phyloP scores from a whole-genome alignment of 2,113 vertebrate species.

The Eleginops maclovinus region DNA sequence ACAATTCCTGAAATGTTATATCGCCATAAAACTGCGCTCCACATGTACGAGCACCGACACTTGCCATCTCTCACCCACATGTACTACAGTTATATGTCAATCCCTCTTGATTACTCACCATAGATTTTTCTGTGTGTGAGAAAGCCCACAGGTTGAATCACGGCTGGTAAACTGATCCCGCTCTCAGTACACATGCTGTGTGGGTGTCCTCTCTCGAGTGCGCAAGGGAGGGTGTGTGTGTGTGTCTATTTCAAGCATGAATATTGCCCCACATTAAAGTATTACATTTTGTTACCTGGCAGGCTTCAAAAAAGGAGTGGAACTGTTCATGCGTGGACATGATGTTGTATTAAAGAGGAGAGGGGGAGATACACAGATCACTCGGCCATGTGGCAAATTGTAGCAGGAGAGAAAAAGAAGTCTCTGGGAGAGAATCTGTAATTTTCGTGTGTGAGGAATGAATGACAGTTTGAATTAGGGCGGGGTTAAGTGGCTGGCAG shows the following conservation, averaged over 20 bases:
- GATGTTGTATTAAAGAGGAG: constrained; percentile 18
- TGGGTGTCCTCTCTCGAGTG: constrained; percentile 73
- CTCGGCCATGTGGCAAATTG: constrained; percentile 42
- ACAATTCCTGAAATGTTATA: not conserved
- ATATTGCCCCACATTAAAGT: constrained; percentile 17
- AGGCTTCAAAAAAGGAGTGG: constrained; percentile 18
- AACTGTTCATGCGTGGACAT: constrained; percentile 33
- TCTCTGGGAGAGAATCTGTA: constrained; percentile 25
- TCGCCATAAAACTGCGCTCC: not conserved
- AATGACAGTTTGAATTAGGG: constrained; percentile 58
- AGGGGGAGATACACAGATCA: not conserved
- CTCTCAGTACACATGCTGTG: constrained; percentile 76
- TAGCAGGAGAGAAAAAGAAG: constrained; percentile 9
- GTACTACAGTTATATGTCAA: constrained; percentile 29
- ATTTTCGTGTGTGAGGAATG: constrained; percentile 57
- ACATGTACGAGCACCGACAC: not conserved
- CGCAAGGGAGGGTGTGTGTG: constrained; percentile 15
- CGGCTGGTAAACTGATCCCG: constrained; percentile 53
- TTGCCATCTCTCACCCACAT: constrained; percentile 10
- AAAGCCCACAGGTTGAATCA: constrained; percentile 77
- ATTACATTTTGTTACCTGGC: constrained; percentile 40
- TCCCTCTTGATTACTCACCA: constrained; percentile 46
- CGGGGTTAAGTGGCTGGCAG: not conserved
- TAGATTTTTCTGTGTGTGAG: constrained; percentile 37
- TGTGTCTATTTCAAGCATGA: constrained; percentile 34